Base-by-base conservation (phyloP, 2,888 invertebrate genomes). In the Zaprionus obscuricornis region DNA sequence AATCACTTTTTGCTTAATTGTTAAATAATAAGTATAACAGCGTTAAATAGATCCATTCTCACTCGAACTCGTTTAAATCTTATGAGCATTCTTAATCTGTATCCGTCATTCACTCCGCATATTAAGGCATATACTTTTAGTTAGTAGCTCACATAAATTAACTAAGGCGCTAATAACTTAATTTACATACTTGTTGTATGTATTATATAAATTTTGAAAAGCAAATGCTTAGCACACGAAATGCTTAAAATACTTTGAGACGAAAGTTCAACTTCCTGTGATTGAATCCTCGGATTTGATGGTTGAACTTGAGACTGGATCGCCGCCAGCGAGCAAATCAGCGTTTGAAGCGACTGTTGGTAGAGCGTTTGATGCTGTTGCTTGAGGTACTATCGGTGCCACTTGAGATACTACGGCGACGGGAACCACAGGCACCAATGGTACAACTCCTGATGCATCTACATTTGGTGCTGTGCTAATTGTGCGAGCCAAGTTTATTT, bases 401-500 rank as follows among this genome's bases (percentile, higher is more conserved):
- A 54, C 11, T n/a, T 45, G 34, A 8, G 66, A 45, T 16, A 52
- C 6, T 10, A 42, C 34, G 14, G 18, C 10, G 7, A 66, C 45
- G 29, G 49, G 52, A 16, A 64, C 31, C 6, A 62, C 29, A 3
- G 79, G 69, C 7, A 67, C 47, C 10, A 69, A n/a, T 6, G 65
- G 68, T 36, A 73, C 71, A 3, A 66, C 72, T n/a, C 72, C 55
- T 3, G 66, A 40, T 6, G 58, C 13, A 29, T 82, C 79, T 8
- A 86, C 69, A 3, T 86, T 88, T 1, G 89, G 89, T 1, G 89
- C 87, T 1, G 89, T 89, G 73, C 90, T 90, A 3, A 90, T 89
- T n/a, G 90, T 87, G 49, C 94, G 91, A 0, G 92, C 93, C 88
- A 93, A 90, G 78, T 93, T 93, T 67, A 92, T 92, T 66, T 93